Evolutionary conservation across 1,140 invertebrate genomes (phyloP).

Genomic region (Trichonephila inaurata): DNA sequence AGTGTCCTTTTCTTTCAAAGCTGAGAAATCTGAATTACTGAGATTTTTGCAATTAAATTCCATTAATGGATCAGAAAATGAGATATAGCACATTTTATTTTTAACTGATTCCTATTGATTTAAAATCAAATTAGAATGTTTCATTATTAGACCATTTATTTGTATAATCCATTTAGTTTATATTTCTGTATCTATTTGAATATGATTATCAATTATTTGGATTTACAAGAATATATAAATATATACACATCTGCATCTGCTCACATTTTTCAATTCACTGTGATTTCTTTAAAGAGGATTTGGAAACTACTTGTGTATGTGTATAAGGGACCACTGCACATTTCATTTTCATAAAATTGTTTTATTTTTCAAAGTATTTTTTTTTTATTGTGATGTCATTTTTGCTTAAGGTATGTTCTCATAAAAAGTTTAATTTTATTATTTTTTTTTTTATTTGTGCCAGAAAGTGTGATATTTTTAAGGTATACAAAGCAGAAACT

Average conservation of each 20-base stretch:
- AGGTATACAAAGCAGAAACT: background rate
- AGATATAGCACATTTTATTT: no score
- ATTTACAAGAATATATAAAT: background rate
- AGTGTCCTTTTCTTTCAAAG: no score
- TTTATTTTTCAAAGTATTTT: background rate
- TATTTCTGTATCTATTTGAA: no score
- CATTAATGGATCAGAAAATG: no score
- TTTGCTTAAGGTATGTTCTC: background rate
- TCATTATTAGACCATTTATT: no score
- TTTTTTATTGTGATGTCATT: background rate
- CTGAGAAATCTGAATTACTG: no score
- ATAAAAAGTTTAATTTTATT: background rate
- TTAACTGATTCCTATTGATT: no score
- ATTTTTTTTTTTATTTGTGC: background rate
- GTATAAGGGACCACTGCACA: background rate
- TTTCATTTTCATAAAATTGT: background rate
- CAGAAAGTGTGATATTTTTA: background rate
- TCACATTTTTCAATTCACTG: background rate
- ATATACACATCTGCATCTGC: background rate
- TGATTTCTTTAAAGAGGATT: background rate
- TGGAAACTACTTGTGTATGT: background rate
- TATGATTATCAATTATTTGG: background rate
- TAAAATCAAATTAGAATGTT: no score
- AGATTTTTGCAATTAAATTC: no score
- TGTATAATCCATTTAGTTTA: no score